A percentile compares a stretch with the other conserved stretches of the same genome.
Conservation (phyloP, 2,797 vertebrate species). For the Poecile montanus region DNA sequence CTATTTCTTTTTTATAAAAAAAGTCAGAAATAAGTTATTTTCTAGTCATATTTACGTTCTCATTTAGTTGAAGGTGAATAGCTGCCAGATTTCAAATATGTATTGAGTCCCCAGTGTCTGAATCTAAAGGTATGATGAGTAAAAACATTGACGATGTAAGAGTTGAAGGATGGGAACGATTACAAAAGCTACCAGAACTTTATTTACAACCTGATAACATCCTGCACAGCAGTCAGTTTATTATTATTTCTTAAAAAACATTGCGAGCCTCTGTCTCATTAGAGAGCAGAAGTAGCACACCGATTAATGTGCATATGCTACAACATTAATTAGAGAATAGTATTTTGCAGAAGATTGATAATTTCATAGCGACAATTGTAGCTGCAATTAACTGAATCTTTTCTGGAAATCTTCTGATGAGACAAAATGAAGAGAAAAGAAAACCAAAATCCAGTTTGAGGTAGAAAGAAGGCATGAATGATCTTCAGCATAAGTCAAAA, state of each 20-base stretch:
- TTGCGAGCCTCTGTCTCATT: constrained; percentile 68
- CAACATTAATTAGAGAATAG: constrained; percentile 74
- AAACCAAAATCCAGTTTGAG: neutral
- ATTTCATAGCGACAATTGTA: constrained; percentile 66
- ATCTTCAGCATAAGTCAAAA: constrained; percentile 40
- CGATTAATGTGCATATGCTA: constrained; percentile 71
- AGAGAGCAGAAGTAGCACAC: constrained; percentile 62
- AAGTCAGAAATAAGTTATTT: neutral
- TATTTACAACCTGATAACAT: constrained; percentile 59
- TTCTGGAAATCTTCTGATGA: constrained; percentile 39
- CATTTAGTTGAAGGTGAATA: constrained; percentile 19
- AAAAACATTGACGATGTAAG: neutral
- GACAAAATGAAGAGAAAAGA: neutral
- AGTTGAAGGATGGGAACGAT: constrained; percentile 22
- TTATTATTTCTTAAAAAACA: constrained; percentile 65
- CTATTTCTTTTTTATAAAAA: accelerated
- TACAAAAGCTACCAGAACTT: constrained; percentile 41
- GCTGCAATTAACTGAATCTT: constrained; percentile 60
- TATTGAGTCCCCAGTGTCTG: neutral
- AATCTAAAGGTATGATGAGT: constrained; percentile 9
- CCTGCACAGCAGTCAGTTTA: constrained; percentile 39
- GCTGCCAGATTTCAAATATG: constrained; percentile 10
- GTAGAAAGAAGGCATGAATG: constrained; percentile 8
- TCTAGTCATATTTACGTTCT: neutral
- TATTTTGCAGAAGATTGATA: constrained; percentile 68